Percentiles rank a stretch among this genome's conserved stretches.
These are phyloP conservation scores for Agrilus planipennis DNA, from an alignment of 1,140 invertebrate genomes.

Conservation along the genomic window DNA sequence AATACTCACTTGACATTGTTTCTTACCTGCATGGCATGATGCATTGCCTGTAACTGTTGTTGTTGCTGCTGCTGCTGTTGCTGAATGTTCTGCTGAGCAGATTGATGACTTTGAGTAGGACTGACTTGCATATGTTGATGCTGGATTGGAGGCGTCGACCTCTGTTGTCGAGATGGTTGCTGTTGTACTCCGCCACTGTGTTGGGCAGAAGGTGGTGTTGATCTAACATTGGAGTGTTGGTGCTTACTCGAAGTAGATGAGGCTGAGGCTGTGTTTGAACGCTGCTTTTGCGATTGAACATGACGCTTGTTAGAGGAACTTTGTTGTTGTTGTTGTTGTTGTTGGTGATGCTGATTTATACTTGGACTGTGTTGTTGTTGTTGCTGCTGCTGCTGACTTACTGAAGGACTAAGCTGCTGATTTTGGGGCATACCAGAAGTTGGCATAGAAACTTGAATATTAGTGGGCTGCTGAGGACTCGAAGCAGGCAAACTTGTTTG, in stretches of 20 bases:
- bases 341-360: slow-evolving; percentile 11
- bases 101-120: slow-evolving; percentile 15
- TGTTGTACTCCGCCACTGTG: slow-evolving; percentile 22
- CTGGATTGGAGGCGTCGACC: slow-evolving; percentile 30
- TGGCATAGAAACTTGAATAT: slow-evolving; percentile 21
- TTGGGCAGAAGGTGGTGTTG: slow-evolving; percentile 26
- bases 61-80: slow-evolving; percentile 32
- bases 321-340: too few relatives aligned
- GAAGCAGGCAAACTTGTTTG: slow-evolving; percentile 23
- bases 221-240: slow-evolving; percentile 25
- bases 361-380: slow-evolving; percentile 31
- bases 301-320: slow-evolving; percentile 26
- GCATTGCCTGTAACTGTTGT: slow-evolving; percentile 20
- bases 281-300: slow-evolving; percentile 26
- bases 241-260: slow-evolving; percentile 29
- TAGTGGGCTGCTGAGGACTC: too few relatives aligned
- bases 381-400: slow-evolving; percentile 30
- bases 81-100: slow-evolving; percentile 16
- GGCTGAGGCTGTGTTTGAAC: too few relatives aligned
- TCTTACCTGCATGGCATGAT: slow-evolving; percentile 8
- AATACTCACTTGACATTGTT: too few relatives aligned
- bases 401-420: too few relatives aligned
- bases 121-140: slow-evolving; percentile 29
- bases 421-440: slow-evolving; percentile 18
- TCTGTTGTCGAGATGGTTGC: slow-evolving; percentile 21